phyloP scores from a whole-genome alignment of 2,888 invertebrate genomes.

The Anorthoa munda region DNA sequence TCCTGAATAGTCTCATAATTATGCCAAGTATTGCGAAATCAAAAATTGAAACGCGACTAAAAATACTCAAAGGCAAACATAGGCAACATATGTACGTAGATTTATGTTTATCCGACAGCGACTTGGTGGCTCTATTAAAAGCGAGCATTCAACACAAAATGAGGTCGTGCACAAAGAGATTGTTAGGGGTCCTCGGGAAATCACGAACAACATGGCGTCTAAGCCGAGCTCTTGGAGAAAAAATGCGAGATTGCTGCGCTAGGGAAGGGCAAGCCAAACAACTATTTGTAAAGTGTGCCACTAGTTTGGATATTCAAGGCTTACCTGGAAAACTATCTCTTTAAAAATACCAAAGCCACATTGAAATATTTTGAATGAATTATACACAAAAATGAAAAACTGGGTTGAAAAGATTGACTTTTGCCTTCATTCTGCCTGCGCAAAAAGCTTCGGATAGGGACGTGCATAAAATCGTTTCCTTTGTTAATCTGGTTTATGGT shows the following conservation, averaged over 20 bases:
- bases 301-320: constrained; percentile 16
- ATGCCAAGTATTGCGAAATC: constrained; percentile 1
- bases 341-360: background rate
- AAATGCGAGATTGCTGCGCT: constrained; percentile 57
- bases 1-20: constrained; percentile 2
- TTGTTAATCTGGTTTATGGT: constrained; percentile 45
- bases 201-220: constrained; percentile 74
- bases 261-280: constrained; percentile 48
- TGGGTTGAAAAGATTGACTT: background rate
- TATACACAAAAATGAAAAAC: constrained; percentile 3
- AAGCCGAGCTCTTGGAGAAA: constrained; percentile 59
- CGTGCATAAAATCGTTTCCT: constrained; percentile 35
- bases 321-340: constrained; percentile 11
- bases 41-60: constrained; percentile 29
- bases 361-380: background rate
- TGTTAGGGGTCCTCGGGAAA: constrained; percentile 83
- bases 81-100: constrained; percentile 69
- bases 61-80: constrained; percentile 58
- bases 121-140: constrained; percentile 75
- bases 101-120: constrained; percentile 75
- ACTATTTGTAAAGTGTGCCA: constrained; percentile 32
- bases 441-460: constrained; percentile 39
- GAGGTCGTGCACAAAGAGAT: constrained; percentile 86
- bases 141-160: constrained; percentile 80
- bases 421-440: constrained; percentile 13